Conservation (phyloP, 2,888 invertebrate species). For the Yponomeuta plumbellus region DNA sequence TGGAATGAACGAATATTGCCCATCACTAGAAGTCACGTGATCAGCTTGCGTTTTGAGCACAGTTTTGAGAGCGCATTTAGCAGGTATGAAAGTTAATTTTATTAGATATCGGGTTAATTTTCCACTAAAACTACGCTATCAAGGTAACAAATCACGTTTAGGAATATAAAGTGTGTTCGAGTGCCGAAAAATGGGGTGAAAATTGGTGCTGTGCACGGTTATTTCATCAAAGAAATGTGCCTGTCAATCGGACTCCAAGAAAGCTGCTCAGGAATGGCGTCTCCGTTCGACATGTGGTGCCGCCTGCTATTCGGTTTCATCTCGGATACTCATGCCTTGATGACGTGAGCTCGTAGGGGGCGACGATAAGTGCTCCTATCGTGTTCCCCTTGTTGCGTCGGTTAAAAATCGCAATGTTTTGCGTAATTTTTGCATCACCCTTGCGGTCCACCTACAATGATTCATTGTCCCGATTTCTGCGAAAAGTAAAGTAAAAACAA, state of each 20-base stretch:
- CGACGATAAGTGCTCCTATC: slow-evolving; percentile 44
- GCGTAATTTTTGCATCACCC: slow-evolving; percentile 29
- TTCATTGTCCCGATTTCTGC: slow-evolving; percentile 65
- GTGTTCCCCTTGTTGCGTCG: slow-evolving; percentile 29
- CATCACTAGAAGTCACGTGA: slow-evolving; percentile 79
- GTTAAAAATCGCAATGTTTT: background rate
- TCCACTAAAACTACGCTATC: slow-evolving; percentile 49
- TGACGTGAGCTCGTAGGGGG: slow-evolving; percentile 56
- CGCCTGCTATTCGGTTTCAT: slow-evolving; percentile 64
- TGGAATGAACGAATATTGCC: slow-evolving; percentile 14
- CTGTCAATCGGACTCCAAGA: slow-evolving; percentile 80
- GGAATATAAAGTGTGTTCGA: slow-evolving; percentile 45
- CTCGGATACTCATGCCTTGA: slow-evolving; percentile 54
- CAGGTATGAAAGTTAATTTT: slow-evolving; percentile 78
- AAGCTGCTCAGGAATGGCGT: slow-evolving; percentile 84
- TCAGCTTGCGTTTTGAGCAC: slow-evolving; percentile 81
- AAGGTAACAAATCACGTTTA: slow-evolving; percentile 55
- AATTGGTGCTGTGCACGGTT: slow-evolving; percentile 55
- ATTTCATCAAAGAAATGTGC: slow-evolving; percentile 58
- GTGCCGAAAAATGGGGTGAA: slow-evolving; percentile 51
- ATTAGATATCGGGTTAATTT: slow-evolving; percentile 60
- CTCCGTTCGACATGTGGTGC: slow-evolving; percentile 81
- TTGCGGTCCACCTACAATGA: slow-evolving; percentile 51
- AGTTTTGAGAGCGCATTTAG: slow-evolving; percentile 82
- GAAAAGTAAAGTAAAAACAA: slow-evolving; percentile 44